phyloP scores from a whole-genome alignment of 2,888 invertebrate genomes.

The Muscina levida region DNA sequence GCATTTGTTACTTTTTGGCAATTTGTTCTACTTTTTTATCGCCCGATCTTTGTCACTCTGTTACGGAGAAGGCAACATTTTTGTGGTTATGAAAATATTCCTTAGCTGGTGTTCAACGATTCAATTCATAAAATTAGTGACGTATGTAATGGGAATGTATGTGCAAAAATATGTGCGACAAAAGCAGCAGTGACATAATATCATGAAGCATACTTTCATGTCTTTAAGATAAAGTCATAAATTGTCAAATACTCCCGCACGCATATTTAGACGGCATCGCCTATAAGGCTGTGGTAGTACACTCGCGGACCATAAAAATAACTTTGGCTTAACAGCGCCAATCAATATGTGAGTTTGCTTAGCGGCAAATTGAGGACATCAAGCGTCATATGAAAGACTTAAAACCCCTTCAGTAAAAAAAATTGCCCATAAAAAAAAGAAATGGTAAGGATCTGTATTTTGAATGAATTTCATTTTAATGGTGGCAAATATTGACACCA shows the following conservation, averaged over 20 bases:
- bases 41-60: background rate
- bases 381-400: background rate
- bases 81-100: constrained; percentile 47
- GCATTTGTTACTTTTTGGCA: constrained; percentile 58
- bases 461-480: constrained; percentile 10
- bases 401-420: too few relatives aligned
- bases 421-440: constrained; percentile 13
- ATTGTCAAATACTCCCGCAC: constrained; percentile 41
- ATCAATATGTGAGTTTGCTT: background rate
- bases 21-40: constrained; percentile 49
- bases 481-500: background rate
- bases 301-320: background rate
- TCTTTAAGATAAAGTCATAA: constrained; percentile 36
- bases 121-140: constrained; percentile 41
- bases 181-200: too few relatives aligned
- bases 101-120: background rate
- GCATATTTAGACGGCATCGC: background rate
- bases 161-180: too few relatives aligned
- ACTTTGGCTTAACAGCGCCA: background rate
- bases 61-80: constrained; percentile 26
- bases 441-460: background rate
- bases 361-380: background rate
- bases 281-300: constrained; percentile 3
- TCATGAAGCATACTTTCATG: constrained; percentile 34
- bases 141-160: background rate